Evolutionary conservation across 1,140 invertebrate species (phyloP).

Genomic region (Pogonomyrmex barbatus): DNA sequence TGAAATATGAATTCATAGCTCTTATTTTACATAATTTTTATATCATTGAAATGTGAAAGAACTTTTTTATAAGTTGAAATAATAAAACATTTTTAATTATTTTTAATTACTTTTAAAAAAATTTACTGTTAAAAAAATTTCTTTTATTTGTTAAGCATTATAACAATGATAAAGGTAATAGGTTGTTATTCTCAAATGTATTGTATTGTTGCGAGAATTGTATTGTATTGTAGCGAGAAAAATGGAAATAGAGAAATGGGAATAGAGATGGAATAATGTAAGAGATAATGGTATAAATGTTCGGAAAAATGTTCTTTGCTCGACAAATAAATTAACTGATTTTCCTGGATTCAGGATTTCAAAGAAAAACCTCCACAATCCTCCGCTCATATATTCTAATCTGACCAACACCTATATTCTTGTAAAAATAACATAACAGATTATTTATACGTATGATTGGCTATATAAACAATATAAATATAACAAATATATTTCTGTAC

Average conservation of each 20-base stretch:
- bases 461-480: neutral
- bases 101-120: neutral
- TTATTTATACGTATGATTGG: constrained; percentile 6
- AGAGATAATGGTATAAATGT: neutral
- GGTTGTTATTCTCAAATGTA: constrained; percentile 5
- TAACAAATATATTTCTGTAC: neutral
- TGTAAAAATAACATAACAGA: neutral
- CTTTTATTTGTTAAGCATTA: neutral
- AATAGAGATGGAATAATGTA: neutral
- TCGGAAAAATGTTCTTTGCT: neutral
- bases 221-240: too few relatives aligned
- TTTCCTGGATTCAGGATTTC: neutral
- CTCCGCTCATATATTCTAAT: neutral
- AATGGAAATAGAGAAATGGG: too few relatives aligned
- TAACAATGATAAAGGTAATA: neutral
- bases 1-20: neutral
- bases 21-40: neutral
- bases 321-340: constrained; percentile 25
- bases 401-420: neutral
- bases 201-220: neutral
- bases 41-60: neutral
- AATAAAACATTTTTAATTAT: constrained; percentile 14
- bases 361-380: neutral
- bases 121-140: neutral
- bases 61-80: neutral